Conservation (phyloP, 2,113 vertebrate species). For the Colaptes auratus region DNA sequence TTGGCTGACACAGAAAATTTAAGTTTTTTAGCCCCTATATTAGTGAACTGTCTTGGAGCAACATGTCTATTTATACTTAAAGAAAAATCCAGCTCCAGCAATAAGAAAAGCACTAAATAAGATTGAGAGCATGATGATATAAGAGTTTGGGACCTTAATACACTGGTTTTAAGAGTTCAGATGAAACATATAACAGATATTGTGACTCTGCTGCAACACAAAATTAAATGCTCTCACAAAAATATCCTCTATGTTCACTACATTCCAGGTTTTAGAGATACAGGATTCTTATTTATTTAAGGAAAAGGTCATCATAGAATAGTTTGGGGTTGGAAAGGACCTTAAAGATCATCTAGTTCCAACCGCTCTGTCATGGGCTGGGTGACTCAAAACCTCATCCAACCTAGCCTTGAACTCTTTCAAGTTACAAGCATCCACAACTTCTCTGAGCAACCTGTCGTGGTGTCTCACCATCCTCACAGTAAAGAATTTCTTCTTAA, state of each 20-base stretch:
- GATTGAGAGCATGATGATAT: not conserved
- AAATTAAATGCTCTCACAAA: not conserved
- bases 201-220: not conserved
- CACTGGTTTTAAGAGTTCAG: not conserved
- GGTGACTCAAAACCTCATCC: not conserved
- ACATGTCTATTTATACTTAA: not conserved
- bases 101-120: not conserved
- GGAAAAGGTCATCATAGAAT: not conserved
- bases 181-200: not conserved
- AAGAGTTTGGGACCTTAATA: not conserved
- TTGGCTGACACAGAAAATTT: not conserved
- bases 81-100: not conserved
- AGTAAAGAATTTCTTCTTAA: not conserved
- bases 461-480: not conserved
- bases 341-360: not conserved
- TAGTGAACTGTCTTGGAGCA: not conserved
- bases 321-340: not conserved
- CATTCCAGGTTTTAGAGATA: not conserved
- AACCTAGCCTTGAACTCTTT: not conserved
- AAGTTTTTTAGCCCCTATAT: not conserved
- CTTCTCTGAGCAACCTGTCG: not conserved
- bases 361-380: accelerated
- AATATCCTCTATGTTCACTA: not conserved
- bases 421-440: not conserved
- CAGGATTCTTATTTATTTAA: not conserved